Conservation (phyloP, 2,797 vertebrate genomes). For the Diglossa cyanea region DNA sequence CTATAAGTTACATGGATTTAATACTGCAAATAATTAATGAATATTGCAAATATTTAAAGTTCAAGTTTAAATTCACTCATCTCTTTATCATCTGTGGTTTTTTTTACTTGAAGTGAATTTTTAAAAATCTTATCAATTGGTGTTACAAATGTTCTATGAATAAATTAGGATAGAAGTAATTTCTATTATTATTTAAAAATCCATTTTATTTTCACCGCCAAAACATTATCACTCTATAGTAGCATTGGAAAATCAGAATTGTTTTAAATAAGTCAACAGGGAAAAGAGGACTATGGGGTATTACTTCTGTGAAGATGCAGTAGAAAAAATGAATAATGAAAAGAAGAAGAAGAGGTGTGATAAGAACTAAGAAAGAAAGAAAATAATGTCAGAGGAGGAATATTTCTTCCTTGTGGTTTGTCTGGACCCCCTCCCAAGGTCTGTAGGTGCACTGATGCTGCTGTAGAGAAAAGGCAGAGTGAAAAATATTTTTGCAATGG, state of each 20-base stretch:
- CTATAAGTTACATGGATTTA: neutral
- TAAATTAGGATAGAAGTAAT: neutral
- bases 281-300: neutral
- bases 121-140: neutral
- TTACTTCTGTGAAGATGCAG: neutral
- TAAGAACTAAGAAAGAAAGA: neutral
- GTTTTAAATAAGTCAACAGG: neutral
- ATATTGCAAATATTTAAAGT: too few relatives aligned
- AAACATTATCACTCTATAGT: neutral
- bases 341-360: neutral
- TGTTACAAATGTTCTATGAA: neutral
- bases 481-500: neutral
- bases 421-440: neutral
- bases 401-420: neutral
- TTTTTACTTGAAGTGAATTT: neutral
- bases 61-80: neutral
- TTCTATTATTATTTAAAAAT: neutral
- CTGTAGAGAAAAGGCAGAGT: neutral
- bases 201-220: neutral
- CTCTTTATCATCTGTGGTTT: neutral
- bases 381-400: too few relatives aligned
- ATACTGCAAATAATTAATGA: neutral
- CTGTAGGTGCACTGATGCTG: neutral
- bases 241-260: neutral
- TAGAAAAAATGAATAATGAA: neutral